Conservation (phyloP, 1,140 invertebrate species). For the Formica selysi region DNA sequence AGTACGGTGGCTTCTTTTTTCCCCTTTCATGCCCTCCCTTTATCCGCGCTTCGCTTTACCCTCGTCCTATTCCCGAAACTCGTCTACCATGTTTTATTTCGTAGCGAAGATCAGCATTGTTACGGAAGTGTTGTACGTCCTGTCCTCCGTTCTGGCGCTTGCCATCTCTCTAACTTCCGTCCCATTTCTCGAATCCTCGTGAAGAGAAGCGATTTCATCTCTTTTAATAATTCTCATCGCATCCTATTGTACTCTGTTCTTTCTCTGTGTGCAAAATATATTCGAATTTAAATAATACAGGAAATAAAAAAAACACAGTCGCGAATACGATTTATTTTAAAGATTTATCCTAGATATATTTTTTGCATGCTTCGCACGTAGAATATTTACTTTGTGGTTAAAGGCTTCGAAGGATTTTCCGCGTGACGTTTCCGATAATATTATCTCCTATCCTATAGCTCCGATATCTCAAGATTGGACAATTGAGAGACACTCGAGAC, state of each 20-base stretch:
- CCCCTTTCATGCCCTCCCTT: conserved; percentile 5
- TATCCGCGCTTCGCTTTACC: conserved; percentile 40
- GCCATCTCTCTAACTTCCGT: background rate
- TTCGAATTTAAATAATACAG: background rate
- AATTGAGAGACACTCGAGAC: conserved; percentile 31
- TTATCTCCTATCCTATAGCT: background rate
- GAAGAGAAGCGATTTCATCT: conserved; percentile 15
- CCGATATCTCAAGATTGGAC: conserved; percentile 32
- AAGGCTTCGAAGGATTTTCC: conserved; percentile 21
- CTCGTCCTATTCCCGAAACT: background rate
- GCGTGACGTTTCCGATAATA: conserved; percentile 37
- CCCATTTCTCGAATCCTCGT: conserved; percentile 6
- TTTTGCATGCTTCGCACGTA: background rate
- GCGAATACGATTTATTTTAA: conserved; percentile 14
- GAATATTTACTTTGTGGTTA: conserved; percentile 27
- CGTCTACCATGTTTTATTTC: conserved; percentile 77
- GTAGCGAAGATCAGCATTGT: conserved; percentile 80
- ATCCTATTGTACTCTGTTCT: background rate
- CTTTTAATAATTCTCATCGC: conserved; percentile 46
- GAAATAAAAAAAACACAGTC: background rate
- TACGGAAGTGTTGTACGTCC: conserved; percentile 79
- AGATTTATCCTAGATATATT: background rate
- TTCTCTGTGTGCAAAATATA: background rate
- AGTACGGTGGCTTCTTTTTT: conserved; percentile 61
- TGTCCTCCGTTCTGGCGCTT: conserved; percentile 35